These are phyloP conservation scores for Okamejei kenojei DNA, from an alignment of 2,797 vertebrate genomes.

Conservation along the genomic window DNA sequence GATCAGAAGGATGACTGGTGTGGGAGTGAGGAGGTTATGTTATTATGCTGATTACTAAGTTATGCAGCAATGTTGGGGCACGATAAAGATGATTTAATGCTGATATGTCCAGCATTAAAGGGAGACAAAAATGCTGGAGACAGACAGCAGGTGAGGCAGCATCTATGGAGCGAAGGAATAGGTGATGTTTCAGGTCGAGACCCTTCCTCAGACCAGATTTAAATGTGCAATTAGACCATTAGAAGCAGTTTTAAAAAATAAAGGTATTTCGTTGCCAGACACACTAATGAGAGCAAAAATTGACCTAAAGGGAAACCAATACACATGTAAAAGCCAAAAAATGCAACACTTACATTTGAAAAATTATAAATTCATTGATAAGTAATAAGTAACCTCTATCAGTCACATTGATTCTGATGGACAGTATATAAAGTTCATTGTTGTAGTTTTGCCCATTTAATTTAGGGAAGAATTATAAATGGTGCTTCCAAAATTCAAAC, in stretches of 20 bases:
- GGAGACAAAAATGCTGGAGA: no score
- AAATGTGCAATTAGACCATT: not conserved
- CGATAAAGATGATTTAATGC: not conserved
- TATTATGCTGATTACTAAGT: not conserved
- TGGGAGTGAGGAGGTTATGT: not conserved
- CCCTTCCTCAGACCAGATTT: not conserved
- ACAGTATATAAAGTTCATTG: not conserved
- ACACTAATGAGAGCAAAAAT: not conserved
- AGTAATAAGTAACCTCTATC: not conserved
- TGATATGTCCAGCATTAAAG: not conserved
- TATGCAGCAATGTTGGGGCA: not conserved
- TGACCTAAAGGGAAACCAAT: not conserved
- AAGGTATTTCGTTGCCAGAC: conserved; percentile 3
- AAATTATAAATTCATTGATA: not conserved
- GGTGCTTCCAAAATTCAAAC: not conserved
- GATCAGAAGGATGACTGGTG: not conserved
- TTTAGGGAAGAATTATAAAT: not conserved
- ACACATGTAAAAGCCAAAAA: not conserved
- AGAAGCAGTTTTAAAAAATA: not conserved
- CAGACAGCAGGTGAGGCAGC: no score
- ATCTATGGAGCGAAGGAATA: no score
- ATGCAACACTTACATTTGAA: not conserved
- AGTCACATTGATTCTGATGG: not conserved
- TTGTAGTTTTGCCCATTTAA: not conserved
- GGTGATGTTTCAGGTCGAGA: no score